Percentiles rank a stretch among this genome's conserved stretches.
Conservation (phyloP, 2,797 vertebrate genomes). For the Peromyscus attwateri region DNA sequence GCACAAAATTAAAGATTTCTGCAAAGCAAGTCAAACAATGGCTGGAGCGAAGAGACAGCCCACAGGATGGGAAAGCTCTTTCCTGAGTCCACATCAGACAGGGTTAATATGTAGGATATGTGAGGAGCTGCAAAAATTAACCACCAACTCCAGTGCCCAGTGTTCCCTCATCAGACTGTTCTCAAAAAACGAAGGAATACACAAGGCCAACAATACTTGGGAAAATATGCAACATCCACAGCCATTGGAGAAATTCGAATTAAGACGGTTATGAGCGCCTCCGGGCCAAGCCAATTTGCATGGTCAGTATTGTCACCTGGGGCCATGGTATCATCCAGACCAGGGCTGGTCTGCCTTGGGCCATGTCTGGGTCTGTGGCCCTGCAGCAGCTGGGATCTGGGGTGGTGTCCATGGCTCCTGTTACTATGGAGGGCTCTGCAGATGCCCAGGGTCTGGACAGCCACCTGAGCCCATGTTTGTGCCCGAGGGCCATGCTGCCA, state of each 20-base stretch:
- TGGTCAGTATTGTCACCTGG: background rate
- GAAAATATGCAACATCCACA: background rate
- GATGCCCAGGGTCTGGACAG: no score
- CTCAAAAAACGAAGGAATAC: background rate
- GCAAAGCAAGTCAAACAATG: background rate
- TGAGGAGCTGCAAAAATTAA: background rate
- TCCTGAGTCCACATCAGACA: background rate
- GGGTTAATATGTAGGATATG: no score
- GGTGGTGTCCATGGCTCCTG: background rate
- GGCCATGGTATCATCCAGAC: background rate
- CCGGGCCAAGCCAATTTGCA: background rate
- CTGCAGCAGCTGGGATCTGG: background rate
- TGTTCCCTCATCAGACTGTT: background rate
- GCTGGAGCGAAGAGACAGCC: background rate
- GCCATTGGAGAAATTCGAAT: background rate
- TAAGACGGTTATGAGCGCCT: background rate
- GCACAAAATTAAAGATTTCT: background rate
- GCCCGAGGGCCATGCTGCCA: no score
- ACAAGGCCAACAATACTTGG: background rate
- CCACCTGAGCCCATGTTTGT: no score
- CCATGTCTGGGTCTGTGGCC: background rate
- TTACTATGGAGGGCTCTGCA: no score
- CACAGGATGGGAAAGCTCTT: background rate
- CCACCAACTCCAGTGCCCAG: background rate
- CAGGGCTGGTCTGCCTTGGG: background rate